Evolutionary conservation across 2,113 vertebrate species (phyloP).

Genomic region (Hippocampus mohnikei): DNA sequence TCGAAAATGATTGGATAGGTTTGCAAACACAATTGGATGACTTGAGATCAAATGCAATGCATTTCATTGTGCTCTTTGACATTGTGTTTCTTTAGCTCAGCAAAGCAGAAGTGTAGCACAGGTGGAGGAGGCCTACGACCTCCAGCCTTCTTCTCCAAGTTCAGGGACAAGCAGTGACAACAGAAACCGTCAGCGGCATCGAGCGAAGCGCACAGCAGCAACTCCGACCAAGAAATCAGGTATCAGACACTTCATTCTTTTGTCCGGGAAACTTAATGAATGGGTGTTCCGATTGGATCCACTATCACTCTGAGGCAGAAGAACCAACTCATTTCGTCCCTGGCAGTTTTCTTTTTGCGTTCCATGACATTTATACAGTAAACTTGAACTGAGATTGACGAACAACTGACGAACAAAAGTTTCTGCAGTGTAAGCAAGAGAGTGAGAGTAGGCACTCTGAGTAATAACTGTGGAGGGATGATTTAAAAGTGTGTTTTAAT

Average conservation of each 20-base stretch:
- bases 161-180: slow-evolving; percentile 72
- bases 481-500: too few relatives aligned
- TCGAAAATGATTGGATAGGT: too few relatives aligned
- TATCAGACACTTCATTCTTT: slow-evolving; percentile 25
- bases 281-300: neutral
- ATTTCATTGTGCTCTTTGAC: neutral
- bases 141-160: slow-evolving; percentile 77
- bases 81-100: slow-evolving; percentile 65
- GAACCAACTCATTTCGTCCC: too few relatives aligned
- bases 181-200: slow-evolving; percentile 68
- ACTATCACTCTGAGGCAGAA: too few relatives aligned
- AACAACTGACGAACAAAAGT: too few relatives aligned
- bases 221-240: slow-evolving; percentile 74
- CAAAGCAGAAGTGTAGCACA: slow-evolving; percentile 74
- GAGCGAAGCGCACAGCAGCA: slow-evolving; percentile 74
- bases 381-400: too few relatives aligned
- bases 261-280: neutral
- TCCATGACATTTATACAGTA: too few relatives aligned
- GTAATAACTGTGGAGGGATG: too few relatives aligned
- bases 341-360: too few relatives aligned
- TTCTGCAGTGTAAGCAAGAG: too few relatives aligned
- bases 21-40: too few relatives aligned
- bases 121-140: slow-evolving; percentile 67
- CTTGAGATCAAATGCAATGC: neutral
- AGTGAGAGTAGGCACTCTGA: too few relatives aligned